Percentiles rank a stretch among this genome's conserved stretches.
Conservation (phyloP, 2,888 invertebrate genomes). For the Urechis unicinctus region DNA sequence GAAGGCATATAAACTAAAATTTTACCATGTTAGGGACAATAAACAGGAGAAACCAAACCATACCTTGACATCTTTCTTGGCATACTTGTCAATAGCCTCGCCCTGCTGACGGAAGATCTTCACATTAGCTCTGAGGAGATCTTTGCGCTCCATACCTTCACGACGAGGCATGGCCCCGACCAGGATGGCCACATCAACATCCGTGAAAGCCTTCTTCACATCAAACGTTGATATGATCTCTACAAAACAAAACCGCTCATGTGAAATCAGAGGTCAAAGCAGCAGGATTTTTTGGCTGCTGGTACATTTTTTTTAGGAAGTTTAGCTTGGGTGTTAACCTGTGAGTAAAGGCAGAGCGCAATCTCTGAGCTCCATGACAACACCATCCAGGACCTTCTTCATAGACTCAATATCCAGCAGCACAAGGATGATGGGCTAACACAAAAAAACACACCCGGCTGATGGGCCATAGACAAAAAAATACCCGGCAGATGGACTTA, state of each 20-base stretch:
- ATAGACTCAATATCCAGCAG: conserved; percentile 91
- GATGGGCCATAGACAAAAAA: neutral
- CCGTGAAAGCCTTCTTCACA: conserved; percentile 86
- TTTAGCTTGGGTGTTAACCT: conserved; percentile 53
- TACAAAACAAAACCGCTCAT: conserved; percentile 32
- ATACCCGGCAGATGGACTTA: neutral
- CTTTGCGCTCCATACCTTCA: conserved; percentile 98
- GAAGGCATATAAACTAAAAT: neutral
- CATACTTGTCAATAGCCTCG: conserved; percentile 80
- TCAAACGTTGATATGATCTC: conserved; percentile 80
- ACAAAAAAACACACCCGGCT: conserved; percentile 4
- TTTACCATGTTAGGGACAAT: neutral
- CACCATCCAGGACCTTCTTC: conserved; percentile 95
- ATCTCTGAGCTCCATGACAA: conserved; percentile 94
- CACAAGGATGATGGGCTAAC: conserved; percentile 70
- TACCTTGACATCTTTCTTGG: conserved; percentile 83
- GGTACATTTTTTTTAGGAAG: neutral
- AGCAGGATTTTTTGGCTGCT: neutral
- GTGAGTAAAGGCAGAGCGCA: conserved; percentile 84
- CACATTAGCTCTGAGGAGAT: conserved; percentile 92
- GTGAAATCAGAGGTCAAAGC: neutral
- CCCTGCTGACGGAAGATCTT: conserved; percentile 97
- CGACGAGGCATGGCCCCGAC: conserved; percentile 98
- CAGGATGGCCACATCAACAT: conserved; percentile 90
- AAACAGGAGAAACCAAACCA: too few relatives aligned